Conservation (phyloP, 2,888 invertebrate genomes). For the Stenotaenia linearis region DNA sequence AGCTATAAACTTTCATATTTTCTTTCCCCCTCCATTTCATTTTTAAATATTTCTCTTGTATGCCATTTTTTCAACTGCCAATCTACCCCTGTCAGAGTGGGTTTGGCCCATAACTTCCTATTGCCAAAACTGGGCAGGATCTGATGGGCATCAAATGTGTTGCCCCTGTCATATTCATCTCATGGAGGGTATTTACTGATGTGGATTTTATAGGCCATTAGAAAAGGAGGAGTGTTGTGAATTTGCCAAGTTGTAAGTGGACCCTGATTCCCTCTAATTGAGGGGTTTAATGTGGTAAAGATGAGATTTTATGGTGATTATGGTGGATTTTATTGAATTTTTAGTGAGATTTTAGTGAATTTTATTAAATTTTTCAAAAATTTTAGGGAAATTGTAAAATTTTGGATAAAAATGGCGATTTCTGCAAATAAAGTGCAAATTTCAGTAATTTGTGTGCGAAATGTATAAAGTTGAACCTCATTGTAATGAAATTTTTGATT, state of each 20-base stretch:
- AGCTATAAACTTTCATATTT: neutral
- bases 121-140: neutral
- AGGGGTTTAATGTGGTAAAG: neutral
- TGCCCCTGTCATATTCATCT: conserved; percentile 12
- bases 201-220: conserved; percentile 23
- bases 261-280: neutral
- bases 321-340: no score
- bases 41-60: neutral
- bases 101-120: neutral
- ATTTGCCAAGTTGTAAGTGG: conserved; percentile 21
- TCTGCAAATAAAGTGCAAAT: no score
- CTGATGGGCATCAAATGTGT: conserved; percentile 23
- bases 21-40: neutral
- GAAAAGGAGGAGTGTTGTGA: conserved; percentile 21
- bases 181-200: conserved; percentile 21
- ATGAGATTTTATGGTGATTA: neutral
- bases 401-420: no score
- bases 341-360: neutral
- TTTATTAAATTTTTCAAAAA: no score
- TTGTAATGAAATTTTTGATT: neutral
- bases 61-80: no score
- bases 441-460: no score
- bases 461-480: neutral
- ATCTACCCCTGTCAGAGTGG: neutral
- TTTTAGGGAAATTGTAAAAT: no score